Evolutionary conservation across 2,113 vertebrate genomes (phyloP).

Genomic region (Laticauda laticaudata): DNA sequence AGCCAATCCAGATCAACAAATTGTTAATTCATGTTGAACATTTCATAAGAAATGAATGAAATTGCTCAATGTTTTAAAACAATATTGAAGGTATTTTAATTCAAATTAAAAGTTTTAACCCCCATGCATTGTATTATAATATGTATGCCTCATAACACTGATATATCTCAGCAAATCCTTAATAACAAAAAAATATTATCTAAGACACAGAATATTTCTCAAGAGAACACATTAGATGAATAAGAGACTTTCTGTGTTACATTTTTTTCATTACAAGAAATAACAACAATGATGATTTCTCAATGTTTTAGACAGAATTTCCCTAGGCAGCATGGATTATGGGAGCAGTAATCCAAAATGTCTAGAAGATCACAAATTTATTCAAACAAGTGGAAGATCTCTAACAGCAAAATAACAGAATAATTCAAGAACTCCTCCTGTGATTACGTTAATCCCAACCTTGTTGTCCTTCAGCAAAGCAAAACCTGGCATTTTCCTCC

Average conservation of each 20-base stretch:
- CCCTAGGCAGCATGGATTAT: background rate
- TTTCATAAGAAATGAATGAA: background rate
- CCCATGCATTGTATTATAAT: background rate
- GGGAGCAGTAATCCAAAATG: background rate
- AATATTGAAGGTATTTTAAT: background rate
- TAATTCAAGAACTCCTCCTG: background rate
- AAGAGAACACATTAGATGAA: background rate
- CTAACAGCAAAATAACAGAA: background rate
- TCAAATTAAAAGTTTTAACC: background rate
- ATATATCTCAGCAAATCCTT: background rate
- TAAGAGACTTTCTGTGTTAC: background rate
- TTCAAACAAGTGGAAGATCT: background rate
- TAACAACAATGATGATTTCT: background rate
- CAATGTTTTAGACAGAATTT: background rate
- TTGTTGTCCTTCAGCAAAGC: background rate
- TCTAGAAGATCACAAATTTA: background rate
- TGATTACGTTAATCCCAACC: background rate
- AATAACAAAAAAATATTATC: background rate
- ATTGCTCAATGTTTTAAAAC: background rate
- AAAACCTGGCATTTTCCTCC: background rate
- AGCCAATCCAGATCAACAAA: background rate
- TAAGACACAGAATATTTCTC: background rate
- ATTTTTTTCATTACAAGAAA: background rate
- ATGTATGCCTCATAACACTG: background rate
- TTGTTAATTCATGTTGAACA: background rate